phyloP scores from a whole-genome alignment of 2,888 invertebrate species.

The Selenia dentaria region DNA sequence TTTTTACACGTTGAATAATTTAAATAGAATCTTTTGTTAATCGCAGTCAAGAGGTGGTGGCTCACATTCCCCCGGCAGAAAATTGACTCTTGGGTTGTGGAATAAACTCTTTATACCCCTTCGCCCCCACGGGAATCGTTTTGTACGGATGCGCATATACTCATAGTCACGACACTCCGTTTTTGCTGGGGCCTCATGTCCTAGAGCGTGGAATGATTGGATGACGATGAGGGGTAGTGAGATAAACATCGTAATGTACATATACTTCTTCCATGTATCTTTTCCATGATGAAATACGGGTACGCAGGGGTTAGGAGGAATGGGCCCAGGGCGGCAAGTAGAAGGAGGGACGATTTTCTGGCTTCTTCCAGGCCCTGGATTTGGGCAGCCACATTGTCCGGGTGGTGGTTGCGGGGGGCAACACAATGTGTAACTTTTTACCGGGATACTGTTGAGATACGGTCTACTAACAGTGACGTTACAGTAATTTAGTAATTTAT shows the following conservation, averaged over 20 bases:
- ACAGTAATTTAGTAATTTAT: neutral
- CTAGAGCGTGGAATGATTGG: conserved; percentile 44
- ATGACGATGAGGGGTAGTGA: conserved; percentile 59
- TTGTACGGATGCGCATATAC: conserved; percentile 88
- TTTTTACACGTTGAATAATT: too few species aligned
- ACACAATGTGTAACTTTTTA: conserved; percentile 44
- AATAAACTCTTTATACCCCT: conserved; percentile 90
- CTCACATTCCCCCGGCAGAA: conserved; percentile 7
- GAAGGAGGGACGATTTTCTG: conserved; percentile 51
- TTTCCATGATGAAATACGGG: conserved; percentile 56
- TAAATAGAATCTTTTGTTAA: too few species aligned
- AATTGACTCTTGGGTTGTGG: conserved; percentile 9
- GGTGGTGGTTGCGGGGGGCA: conserved; percentile 54
- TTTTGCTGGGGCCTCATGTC: conserved; percentile 13
- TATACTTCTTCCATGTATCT: conserved; percentile 58
- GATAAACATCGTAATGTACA: conserved; percentile 54
- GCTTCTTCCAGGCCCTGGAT: conserved; percentile 44
- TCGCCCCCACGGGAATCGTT: conserved; percentile 92
- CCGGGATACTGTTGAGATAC: neutral
- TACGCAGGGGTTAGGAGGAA: conserved; percentile 57
- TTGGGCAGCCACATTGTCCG: conserved; percentile 46
- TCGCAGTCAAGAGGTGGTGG: conserved; percentile 11
- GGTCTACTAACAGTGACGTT: neutral
- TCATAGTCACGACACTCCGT: conserved; percentile 81
- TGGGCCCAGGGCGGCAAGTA: conserved; percentile 49